Conservation (phyloP, 2,888 invertebrate genomes). For the Oxyteleia sp. region DNA sequence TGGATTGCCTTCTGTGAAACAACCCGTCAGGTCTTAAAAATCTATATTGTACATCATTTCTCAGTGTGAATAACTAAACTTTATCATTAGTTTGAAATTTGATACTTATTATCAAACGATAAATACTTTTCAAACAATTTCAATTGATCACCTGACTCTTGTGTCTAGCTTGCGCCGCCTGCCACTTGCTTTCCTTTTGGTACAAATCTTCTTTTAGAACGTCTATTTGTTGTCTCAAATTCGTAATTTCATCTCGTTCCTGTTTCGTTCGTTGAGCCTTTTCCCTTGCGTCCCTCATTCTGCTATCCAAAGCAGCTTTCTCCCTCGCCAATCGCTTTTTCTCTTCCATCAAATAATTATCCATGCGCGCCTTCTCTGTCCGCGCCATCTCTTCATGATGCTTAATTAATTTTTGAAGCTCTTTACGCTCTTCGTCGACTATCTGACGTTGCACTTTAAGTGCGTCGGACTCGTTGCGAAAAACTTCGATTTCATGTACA, state of each 20-base stretch:
- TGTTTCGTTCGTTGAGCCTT: slow-evolving; percentile 90
- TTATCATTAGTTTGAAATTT: too few species aligned
- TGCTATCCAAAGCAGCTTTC: slow-evolving; percentile 90
- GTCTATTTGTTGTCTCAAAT: slow-evolving; percentile 89
- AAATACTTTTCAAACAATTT: too few species aligned
- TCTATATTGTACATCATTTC: too few species aligned
- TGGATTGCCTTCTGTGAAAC: too few species aligned
- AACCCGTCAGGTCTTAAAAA: too few species aligned
- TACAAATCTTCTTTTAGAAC: slow-evolving; percentile 91
- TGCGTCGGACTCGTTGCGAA: slow-evolving; percentile 88
- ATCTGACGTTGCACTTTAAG: slow-evolving; percentile 86
- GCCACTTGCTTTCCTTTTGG: slow-evolving; percentile 92
- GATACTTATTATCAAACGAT: too few species aligned
- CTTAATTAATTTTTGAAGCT: slow-evolving; percentile 88
- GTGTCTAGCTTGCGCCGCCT: slow-evolving; percentile 91
- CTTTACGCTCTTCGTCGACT: slow-evolving; percentile 88
- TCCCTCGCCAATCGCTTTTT: slow-evolving; percentile 91
- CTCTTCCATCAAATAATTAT: slow-evolving; percentile 91
- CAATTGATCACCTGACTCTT: slow-evolving; percentile 91
- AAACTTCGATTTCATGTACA: slow-evolving; percentile 90
- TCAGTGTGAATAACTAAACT: too few species aligned
- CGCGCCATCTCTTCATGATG: slow-evolving; percentile 90
- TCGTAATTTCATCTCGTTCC: slow-evolving; percentile 85
- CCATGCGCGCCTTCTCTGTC: slow-evolving; percentile 89
- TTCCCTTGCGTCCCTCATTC: slow-evolving; percentile 90